Conservation (phyloP, 2,113 vertebrate species). For the Malaclemys terrapin region DNA sequence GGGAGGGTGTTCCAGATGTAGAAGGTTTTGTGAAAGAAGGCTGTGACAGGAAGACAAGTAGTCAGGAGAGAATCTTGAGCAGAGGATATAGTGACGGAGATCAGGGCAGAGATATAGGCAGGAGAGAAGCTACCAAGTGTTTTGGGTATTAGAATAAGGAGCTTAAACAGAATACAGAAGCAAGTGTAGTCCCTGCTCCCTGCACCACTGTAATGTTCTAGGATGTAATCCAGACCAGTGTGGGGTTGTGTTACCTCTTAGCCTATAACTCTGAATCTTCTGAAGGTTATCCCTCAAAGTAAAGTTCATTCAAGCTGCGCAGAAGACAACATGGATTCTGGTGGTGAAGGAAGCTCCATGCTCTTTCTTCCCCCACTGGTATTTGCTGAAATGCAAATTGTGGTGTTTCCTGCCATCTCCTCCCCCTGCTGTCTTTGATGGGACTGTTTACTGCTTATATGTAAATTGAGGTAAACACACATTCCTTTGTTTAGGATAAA, state of each 20-base stretch:
- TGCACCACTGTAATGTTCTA: too few relatives aligned
- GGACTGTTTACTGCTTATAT: too few relatives aligned
- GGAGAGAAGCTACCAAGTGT: neutral
- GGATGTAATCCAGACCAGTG: too few relatives aligned
- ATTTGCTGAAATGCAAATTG: neutral
- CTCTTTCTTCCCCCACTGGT: neutral
- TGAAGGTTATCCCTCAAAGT: neutral
- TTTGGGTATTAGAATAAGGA: slow-evolving; percentile 23
- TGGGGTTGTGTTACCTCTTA: too few relatives aligned
- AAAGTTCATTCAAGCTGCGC: neutral
- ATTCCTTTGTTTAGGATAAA: too few relatives aligned
- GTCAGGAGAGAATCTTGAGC: fast-evolving
- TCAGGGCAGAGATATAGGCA: neutral
- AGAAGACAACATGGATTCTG: neutral
- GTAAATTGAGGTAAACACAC: too few relatives aligned
- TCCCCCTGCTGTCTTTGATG: neutral
- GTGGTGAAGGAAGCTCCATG: neutral
- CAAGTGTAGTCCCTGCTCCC: neutral
- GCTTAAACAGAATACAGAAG: slow-evolving; percentile 28
- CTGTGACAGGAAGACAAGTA: neutral
- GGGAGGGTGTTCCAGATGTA: neutral
- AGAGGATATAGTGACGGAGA: neutral
- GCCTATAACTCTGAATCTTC: neutral
- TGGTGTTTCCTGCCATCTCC: neutral
- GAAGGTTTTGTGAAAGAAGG: neutral